These are phyloP conservation scores for Hystrix cristata DNA, from an alignment of 2,113 vertebrate species.

Conservation along the genomic window DNA sequence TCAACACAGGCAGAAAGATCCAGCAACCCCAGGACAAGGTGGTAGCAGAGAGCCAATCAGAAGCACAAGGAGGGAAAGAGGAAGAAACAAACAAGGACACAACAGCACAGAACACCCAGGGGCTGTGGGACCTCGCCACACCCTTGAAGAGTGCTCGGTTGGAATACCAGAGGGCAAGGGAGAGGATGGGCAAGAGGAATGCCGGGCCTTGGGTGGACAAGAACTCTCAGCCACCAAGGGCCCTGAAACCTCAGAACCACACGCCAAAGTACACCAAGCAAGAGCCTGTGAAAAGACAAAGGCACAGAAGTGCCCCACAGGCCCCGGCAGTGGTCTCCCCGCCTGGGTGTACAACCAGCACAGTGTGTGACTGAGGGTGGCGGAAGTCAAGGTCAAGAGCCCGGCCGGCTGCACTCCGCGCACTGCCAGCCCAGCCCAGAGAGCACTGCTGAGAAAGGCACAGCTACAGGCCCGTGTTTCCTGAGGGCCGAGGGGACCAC, in stretches of 20 bases:
- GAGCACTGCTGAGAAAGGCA: background rate
- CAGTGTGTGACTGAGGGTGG: background rate
- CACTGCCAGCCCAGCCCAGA: background rate
- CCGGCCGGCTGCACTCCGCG: background rate
- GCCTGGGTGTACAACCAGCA: background rate
- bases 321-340: background rate
- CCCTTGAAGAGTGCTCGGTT: accelerated
- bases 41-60: background rate
- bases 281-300: too few relatives aligned
- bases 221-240: background rate
- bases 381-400: background rate
- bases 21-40: background rate
- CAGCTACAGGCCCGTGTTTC: background rate
- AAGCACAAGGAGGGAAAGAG: background rate
- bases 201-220: background rate
- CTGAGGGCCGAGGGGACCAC: too few relatives aligned
- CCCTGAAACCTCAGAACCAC: background rate
- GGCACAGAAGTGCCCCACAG: background rate
- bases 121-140: background rate
- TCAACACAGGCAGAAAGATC: background rate
- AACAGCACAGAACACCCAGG: background rate
- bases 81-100: background rate
- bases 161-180: too few relatives aligned
- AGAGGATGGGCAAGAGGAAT: background rate
- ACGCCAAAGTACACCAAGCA: background rate